Evolutionary conservation across 2,888 invertebrate species (phyloP), one percentile per base, ranked within the genome.

Genomic region (Torymus aiolomorphi): DNA sequence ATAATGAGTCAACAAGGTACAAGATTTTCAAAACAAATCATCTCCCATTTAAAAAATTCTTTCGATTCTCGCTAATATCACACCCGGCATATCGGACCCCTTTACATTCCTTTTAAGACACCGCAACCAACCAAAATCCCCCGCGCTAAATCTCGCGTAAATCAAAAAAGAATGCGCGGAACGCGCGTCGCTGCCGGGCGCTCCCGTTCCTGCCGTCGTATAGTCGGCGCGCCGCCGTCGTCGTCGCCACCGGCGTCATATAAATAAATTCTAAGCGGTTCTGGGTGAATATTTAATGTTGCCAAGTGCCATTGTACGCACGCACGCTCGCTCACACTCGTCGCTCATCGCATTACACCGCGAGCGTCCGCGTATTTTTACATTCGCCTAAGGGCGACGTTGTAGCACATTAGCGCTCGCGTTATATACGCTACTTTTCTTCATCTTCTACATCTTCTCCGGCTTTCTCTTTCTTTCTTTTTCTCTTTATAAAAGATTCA

Each of bases 271-370:
- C 80, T 72, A 71, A 76, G 66, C 67, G 66, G 83, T 83, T 66
- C 83, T 81, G 78, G 76, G 69, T 85, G 85, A 86, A 87, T 87
- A 87, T 88, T 87, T 86, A 88, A 88, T 87, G 87, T 85, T 86
- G 87, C 87, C 86, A 86, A 83, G 82, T 83, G 82, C 72, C 80
- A 71, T 62, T 76, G n/a, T n/a, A n/a, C n/a, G 49, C 61, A 20
- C 63, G 71, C 67, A n/a, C 72, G 54, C 18, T 61, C 18, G 80
- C 76, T 75, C 76, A 76, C 78, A 16, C 42, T 59, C n/a, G 71
- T 63, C 63, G 31, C 63, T 76, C 56, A 18, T 70, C 42, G 56
- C 31, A 31, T 63, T 61, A 51, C 24, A 63, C 31, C 31, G 31
- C 3, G 31, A 31, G 5, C 24, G 24, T 3, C 2, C 63, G 20